Percentiles rank a stretch among this genome's conserved stretches.
These are phyloP conservation scores for Drosophila subsilvestris DNA, from an alignment of 2,888 invertebrate genomes.

Conservation along the genomic window DNA sequence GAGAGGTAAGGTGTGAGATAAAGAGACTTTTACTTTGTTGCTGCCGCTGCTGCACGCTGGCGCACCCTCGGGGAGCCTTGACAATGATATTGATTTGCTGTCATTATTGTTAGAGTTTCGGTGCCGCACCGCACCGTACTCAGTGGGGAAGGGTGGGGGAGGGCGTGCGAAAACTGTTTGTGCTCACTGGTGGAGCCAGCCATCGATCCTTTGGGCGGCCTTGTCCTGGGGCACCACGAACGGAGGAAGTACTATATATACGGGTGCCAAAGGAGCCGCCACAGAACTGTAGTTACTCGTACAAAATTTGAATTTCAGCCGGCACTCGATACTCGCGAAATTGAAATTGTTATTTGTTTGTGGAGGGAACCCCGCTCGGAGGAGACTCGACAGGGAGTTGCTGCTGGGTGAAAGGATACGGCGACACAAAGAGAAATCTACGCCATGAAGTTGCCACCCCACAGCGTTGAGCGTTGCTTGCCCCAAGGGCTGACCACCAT, in stretches of 20 bases:
- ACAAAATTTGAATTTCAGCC: slow-evolving; percentile 74
- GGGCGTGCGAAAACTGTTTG: slow-evolving; percentile 52
- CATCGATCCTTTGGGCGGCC: slow-evolving; percentile 42
- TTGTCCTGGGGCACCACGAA: slow-evolving; percentile 21
- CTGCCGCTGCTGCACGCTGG: slow-evolving; percentile 17
- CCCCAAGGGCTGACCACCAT: slow-evolving; percentile 43
- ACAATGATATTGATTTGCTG: slow-evolving; percentile 76
- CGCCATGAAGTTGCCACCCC: slow-evolving; percentile 15
- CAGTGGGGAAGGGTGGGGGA: slow-evolving; percentile 16
- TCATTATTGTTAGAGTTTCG: slow-evolving; percentile 75
- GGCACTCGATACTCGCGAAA: slow-evolving; percentile 64
- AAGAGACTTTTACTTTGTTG: slow-evolving; percentile 65
- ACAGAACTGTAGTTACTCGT: background rate
- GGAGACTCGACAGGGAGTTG: background rate
- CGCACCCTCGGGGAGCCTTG: slow-evolving; percentile 47
- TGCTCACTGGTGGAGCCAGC: slow-evolving; percentile 42
- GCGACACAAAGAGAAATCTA: slow-evolving; percentile 28
- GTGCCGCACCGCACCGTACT: slow-evolving; percentile 29
- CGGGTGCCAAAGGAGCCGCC: background rate
- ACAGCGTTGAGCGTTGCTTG: slow-evolving; percentile 7
- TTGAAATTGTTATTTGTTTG: slow-evolving; percentile 76
- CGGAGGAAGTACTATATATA: slow-evolving; percentile 8
- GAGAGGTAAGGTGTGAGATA: background rate
- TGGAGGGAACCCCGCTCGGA: background rate
- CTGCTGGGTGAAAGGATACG: slow-evolving; percentile 6